These are phyloP conservation scores for Laticauda colubrina DNA, from an alignment of 2,113 vertebrate genomes.

Conservation along the genomic window DNA sequence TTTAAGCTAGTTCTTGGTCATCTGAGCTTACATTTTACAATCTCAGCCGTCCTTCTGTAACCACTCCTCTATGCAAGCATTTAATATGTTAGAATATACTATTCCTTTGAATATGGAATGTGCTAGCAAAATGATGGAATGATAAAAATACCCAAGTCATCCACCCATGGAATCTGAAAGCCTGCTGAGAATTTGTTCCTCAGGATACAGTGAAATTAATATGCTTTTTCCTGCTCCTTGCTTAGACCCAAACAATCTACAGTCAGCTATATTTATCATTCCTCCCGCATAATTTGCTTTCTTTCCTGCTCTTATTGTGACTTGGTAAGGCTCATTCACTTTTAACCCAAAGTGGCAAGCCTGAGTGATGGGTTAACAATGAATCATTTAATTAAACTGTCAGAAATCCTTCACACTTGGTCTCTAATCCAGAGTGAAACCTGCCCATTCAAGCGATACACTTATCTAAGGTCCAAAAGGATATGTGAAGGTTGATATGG, in stretches of 20 bases:
- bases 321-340: constrained; percentile 37
- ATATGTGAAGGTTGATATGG: constrained; percentile 56
- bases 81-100: neutral
- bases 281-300: constrained; percentile 28
- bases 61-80: neutral
- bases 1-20: neutral
- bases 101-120: neutral
- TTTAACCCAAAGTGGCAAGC: constrained; percentile 33
- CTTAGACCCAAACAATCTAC: constrained; percentile 34
- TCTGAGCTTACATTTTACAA: neutral
- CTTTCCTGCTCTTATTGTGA: constrained; percentile 37
- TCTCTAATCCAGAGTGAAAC: constrained; percentile 55
- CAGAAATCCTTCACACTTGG: constrained; percentile 48
- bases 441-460: constrained; percentile 46
- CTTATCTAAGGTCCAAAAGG: constrained; percentile 61
- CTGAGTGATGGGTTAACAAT: constrained; percentile 56
- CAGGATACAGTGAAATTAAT: neutral
- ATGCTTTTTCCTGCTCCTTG: constrained; percentile 40
- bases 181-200: neutral
- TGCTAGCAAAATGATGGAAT: neutral
- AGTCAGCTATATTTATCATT: constrained; percentile 58
- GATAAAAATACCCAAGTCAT: neutral
- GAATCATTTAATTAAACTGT: constrained; percentile 71
- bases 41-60: neutral
- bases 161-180: neutral